A percentile compares a stretch with the other conserved stretches of the same genome.
phyloP scores from a whole-genome alignment of 2,113 vertebrate genomes.

The Proteles cristata region DNA sequence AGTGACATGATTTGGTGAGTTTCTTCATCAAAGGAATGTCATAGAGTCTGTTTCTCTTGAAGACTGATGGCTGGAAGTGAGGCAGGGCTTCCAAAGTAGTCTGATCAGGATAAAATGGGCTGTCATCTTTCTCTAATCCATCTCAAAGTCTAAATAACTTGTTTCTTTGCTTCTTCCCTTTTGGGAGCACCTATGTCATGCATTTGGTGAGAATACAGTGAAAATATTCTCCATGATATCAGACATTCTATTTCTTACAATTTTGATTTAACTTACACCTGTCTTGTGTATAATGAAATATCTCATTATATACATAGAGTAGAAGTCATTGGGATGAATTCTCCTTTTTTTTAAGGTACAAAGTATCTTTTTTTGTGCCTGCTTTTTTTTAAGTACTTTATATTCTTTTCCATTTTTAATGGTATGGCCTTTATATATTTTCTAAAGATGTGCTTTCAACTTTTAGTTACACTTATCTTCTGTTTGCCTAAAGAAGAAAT shows the following conservation, averaged over 20 bases:
- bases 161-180: background rate
- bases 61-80: background rate
- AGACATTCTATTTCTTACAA: background rate
- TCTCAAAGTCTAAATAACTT: background rate
- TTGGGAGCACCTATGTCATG: background rate
- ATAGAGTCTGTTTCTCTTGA: background rate
- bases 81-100: background rate
- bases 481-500: background rate
- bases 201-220: slow-evolving; percentile 29
- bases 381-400: background rate
- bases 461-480: slow-evolving; percentile 12
- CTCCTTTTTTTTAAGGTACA: background rate
- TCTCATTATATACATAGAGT: background rate
- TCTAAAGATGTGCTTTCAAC: slow-evolving; percentile 30
- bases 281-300: background rate
- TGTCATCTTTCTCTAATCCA: background rate
- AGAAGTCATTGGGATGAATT: background rate
- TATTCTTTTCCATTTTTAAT: background rate
- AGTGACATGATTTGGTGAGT: background rate
- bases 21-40: background rate
- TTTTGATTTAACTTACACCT: background rate
- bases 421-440: background rate
- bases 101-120: background rate
- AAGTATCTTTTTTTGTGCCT: background rate
- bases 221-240: background rate